These are phyloP conservation scores for Pheosia tremula DNA, from an alignment of 2,888 invertebrate genomes.

Conservation along the genomic window DNA sequence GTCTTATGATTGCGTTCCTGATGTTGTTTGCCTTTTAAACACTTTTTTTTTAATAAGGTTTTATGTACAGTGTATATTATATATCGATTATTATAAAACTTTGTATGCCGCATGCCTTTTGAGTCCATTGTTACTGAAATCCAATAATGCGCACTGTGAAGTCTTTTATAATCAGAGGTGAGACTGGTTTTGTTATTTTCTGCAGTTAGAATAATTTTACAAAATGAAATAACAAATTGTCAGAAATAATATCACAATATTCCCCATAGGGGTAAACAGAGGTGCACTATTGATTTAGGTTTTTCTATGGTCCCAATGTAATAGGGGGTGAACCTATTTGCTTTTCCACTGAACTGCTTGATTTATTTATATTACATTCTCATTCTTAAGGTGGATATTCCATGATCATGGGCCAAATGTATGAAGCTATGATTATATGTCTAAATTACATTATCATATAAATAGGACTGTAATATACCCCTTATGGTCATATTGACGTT, in stretches of 20 bases:
- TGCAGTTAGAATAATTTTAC: conserved; percentile 34
- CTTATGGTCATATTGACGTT: too few species aligned
- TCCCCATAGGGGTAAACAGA: not conserved
- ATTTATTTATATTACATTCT: not conserved
- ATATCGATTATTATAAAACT: conserved; percentile 24
- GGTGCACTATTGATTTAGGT: too few species aligned
- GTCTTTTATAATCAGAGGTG: conserved; percentile 44
- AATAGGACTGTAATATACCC: too few species aligned
- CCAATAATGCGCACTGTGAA: conserved; percentile 40
- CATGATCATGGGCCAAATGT: too few species aligned
- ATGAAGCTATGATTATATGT: too few species aligned
- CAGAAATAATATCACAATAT: too few species aligned
- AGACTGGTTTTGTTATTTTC: conserved; percentile 38
- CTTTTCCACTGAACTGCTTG: not conserved
- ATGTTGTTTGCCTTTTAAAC: conserved; percentile 97
- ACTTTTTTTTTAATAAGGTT: conserved; percentile 35
- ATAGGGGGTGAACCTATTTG: not conserved
- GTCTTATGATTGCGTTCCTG: conserved; percentile 99
- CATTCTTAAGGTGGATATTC: too few species aligned
- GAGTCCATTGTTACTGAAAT: conserved; percentile 1
- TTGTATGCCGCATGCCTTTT: conserved; percentile 44
- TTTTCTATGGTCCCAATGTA: not conserved
- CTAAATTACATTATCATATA: too few species aligned
- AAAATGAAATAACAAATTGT: too few species aligned
- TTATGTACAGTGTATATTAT: conserved; percentile 62